Evolutionary conservation across 2,888 invertebrate genomes (phyloP).

Genomic region (Ptychoptera contaminata): DNA sequence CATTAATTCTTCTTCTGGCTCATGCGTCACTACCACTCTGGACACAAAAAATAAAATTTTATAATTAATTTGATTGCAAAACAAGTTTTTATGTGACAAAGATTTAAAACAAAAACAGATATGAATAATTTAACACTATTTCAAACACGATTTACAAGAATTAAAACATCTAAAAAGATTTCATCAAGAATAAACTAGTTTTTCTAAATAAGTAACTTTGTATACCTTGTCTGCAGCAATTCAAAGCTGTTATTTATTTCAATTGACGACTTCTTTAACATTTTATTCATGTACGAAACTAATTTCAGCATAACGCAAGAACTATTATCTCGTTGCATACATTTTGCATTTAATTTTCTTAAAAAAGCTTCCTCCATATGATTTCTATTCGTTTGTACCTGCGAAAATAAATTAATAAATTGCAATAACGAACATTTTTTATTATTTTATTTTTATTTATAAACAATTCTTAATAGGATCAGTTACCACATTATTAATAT

Average conservation of each 20-base stretch:
- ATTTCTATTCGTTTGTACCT: background rate
- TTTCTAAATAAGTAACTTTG: background rate
- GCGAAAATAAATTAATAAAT: background rate
- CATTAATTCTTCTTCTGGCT: constrained; percentile 41
- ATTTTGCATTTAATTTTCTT: constrained; percentile 58
- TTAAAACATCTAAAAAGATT: no score
- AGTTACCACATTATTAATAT: no score
- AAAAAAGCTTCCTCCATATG: background rate
- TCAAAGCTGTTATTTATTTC: constrained; percentile 62
- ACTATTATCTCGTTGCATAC: constrained; percentile 58
- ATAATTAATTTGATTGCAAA: background rate
- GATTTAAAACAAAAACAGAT: no score
- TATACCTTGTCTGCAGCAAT: constrained; percentile 52
- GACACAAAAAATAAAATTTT: no score
- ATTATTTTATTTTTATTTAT: no score
- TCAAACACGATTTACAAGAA: no score
- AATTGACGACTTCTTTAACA: constrained; percentile 63
- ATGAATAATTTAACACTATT: no score
- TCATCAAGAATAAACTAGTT: constrained; percentile 7
- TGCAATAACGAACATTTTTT: no score
- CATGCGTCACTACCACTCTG: constrained; percentile 24
- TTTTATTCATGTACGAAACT: constrained; percentile 65
- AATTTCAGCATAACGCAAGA: constrained; percentile 72
- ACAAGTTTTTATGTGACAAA: no score
- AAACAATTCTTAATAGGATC: no score